phyloP scores from a whole-genome alignment of 2,888 invertebrate genomes.

The Leptinotarsa haldemani region DNA sequence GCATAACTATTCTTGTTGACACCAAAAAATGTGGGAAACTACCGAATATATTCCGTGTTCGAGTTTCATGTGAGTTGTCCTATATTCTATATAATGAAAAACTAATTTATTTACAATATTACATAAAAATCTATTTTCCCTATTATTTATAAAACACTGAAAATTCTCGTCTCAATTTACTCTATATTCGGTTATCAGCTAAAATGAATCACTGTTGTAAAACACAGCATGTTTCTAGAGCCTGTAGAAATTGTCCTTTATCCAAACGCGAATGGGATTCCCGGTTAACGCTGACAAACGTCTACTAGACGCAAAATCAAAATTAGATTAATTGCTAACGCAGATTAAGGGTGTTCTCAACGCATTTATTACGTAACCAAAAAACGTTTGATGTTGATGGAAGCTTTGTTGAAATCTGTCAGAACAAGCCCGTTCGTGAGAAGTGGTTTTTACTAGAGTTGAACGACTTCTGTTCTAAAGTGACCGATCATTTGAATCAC shows the following conservation, averaged over 20 bases:
- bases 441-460: constrained; percentile 12
- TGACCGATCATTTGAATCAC: constrained; percentile 9
- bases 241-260: background rate
- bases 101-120: too few species aligned
- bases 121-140: too few species aligned
- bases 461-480: constrained; percentile 9
- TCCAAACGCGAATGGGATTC: background rate
- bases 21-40: too few species aligned
- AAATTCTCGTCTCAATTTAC: too few species aligned
- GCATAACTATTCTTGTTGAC: too few species aligned
- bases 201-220: too few species aligned
- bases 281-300: background rate
- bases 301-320: background rate
- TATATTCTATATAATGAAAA: too few species aligned
- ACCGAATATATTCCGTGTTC: too few species aligned
- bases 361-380: background rate
- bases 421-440: background rate
- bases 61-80: too few species aligned
- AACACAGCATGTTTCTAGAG: too few species aligned
- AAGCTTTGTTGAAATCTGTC: constrained; percentile 6
- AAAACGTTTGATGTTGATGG: constrained; percentile 12
- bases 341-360: background rate
- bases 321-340: background rate
- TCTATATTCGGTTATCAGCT: too few species aligned
- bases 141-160: too few species aligned